Evolutionary conservation across 2,113 vertebrate genomes (phyloP).

Genomic region (Gavia stellata): DNA sequence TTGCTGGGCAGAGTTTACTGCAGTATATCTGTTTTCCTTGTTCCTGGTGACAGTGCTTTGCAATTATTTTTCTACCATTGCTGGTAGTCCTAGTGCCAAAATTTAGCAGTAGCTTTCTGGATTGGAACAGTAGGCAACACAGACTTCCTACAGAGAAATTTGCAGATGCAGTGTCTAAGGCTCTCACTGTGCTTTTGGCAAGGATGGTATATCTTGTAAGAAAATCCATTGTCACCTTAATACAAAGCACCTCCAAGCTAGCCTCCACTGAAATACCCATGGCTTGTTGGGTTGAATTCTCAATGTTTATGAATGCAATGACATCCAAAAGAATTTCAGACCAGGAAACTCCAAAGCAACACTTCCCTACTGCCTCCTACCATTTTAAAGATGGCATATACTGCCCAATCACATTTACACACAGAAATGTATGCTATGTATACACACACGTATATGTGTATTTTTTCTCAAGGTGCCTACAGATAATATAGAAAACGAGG

Average conservation of each 20-base stretch:
- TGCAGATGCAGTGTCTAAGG: neutral
- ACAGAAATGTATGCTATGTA: neutral
- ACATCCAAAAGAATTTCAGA: neutral
- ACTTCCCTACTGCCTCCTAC: neutral
- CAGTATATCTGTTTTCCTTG: neutral
- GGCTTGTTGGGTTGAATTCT: neutral
- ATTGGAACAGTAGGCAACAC: neutral
- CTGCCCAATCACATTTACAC: neutral
- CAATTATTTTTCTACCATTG: neutral
- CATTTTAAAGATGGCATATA: neutral
- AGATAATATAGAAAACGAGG: neutral
- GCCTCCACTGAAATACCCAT: neutral
- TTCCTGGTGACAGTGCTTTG: neutral
- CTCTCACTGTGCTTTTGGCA: neutral
- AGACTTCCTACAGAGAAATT: neutral
- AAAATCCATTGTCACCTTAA: neutral
- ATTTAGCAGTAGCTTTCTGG: neutral
- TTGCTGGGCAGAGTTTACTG: neutral
- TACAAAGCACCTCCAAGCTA: neutral
- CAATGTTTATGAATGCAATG: neutral
- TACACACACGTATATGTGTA: accelerated
- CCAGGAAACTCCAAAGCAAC: neutral
- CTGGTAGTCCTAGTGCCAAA: neutral
- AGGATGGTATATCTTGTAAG: neutral
- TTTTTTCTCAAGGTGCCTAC: neutral